Evolutionary conservation across 1,140 invertebrate genomes (phyloP).

Genomic region (Lamellibrachia luymesi): DNA sequence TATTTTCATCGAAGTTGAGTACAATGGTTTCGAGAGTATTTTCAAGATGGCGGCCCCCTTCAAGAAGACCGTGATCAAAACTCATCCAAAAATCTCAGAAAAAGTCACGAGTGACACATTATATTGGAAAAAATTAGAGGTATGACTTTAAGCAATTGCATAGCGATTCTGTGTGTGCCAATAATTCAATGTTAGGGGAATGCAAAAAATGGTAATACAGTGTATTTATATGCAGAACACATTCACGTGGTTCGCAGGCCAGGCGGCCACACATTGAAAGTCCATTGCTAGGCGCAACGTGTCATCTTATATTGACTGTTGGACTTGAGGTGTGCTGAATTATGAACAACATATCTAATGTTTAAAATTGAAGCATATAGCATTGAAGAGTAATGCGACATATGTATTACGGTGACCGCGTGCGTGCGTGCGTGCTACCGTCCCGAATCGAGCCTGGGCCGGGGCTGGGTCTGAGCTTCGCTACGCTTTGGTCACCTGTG

Average conservation of each 20-base stretch:
- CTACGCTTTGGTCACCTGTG: background rate
- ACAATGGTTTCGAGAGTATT: background rate
- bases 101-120: slow-evolving; percentile 72
- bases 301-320: background rate
- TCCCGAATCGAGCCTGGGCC: background rate
- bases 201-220: slow-evolving; percentile 7
- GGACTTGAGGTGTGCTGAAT: background rate
- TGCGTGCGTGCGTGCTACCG: too few species aligned
- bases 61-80: slow-evolving; percentile 49
- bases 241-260: slow-evolving; percentile 13
- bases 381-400: background rate
- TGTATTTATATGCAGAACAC: slow-evolving; percentile 19
- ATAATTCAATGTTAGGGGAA: slow-evolving; percentile 10
- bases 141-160: slow-evolving; percentile 57
- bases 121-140: slow-evolving; percentile 83
- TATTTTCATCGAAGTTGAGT: background rate
- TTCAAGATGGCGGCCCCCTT: slow-evolving; percentile 52
- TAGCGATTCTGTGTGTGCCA: slow-evolving; percentile 2
- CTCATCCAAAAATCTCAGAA: slow-evolving; percentile 55
- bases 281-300: background rate
- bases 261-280: background rate
- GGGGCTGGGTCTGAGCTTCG: background rate
- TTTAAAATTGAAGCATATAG: background rate
- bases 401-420: background rate
- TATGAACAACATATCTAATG: background rate